Percentiles rank a stretch among this genome's conserved stretches.
Evolutionary conservation across 2,888 invertebrate genomes (phyloP).

Genomic region (Iselma pallidipennis): DNA sequence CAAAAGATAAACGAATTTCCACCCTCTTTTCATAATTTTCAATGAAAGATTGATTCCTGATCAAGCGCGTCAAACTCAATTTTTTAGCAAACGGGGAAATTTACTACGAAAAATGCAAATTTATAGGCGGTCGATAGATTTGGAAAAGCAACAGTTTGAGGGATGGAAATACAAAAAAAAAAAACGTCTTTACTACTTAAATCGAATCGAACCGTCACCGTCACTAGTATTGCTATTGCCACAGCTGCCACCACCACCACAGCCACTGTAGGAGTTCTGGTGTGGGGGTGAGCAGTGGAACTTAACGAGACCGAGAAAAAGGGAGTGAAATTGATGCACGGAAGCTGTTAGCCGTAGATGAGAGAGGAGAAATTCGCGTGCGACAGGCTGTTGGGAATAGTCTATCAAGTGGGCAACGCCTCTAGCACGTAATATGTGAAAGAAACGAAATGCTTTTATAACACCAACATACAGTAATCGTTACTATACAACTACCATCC

Average conservation of each 20-base stretch:
- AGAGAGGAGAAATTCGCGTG: constrained; percentile 12
- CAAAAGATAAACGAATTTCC: not conserved
- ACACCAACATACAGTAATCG: not conserved
- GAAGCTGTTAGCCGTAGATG: constrained; percentile 18
- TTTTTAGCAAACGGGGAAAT: not conserved
- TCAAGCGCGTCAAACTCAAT: not conserved
- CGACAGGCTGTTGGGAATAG: constrained; percentile 4
- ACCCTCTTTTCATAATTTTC: not conserved
- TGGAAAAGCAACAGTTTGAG: not conserved
- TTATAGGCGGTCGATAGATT: not conserved
- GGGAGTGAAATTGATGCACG: constrained; percentile 18
- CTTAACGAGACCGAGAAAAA: constrained; percentile 9
- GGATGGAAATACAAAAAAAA: not conserved
- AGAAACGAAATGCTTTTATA: not conserved
- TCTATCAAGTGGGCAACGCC: constrained; percentile 7
- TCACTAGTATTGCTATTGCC: not conserved
- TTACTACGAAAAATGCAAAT: not conserved
- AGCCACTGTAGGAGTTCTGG: constrained; percentile 12
- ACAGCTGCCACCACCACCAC: not conserved
- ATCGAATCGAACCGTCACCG: not conserved
- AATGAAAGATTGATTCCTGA: not conserved
- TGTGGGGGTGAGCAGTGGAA: not conserved
- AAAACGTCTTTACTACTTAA: too few species aligned
- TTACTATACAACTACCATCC: too few species aligned
- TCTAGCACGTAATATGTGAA: constrained; percentile 8